Conservation (phyloP, 2,888 invertebrate species). For the Dorcus hopei region DNA sequence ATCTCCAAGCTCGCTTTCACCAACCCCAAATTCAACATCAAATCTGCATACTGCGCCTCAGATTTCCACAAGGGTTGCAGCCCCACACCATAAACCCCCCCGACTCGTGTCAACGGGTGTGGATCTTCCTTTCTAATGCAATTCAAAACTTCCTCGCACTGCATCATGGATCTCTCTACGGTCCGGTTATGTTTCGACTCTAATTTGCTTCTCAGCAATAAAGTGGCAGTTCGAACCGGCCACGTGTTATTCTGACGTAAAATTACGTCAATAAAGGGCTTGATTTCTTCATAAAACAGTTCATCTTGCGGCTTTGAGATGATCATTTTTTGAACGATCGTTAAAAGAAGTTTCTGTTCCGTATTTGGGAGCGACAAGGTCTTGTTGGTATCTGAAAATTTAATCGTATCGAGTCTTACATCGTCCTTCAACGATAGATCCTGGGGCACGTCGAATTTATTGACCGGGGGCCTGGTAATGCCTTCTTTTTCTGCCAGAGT, state of each 20-base stretch:
- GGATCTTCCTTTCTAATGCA: conserved; percentile 50
- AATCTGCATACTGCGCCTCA: conserved; percentile 72
- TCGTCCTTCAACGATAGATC: conserved; percentile 81
- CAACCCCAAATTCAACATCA: conserved; percentile 77
- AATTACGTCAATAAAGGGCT: conserved; percentile 68
- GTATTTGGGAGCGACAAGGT: conserved; percentile 59
- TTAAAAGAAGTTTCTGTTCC: conserved; percentile 76
- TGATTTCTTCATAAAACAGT: conserved; percentile 75
- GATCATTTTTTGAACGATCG: conserved; percentile 68
- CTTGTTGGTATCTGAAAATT: conserved; percentile 59
- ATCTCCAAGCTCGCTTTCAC: conserved; percentile 81
- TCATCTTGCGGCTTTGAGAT: conserved; percentile 78
- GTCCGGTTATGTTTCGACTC: conserved; percentile 77
- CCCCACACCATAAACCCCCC: conserved; percentile 67
- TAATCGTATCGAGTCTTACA: conserved; percentile 74
- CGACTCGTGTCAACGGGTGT: conserved; percentile 49
- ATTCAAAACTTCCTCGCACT: conserved; percentile 76
- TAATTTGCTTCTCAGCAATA: conserved; percentile 72
- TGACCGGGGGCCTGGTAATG: conserved; percentile 49
- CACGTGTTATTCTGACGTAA: conserved; percentile 69
- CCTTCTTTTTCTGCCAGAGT: conserved; percentile 48
- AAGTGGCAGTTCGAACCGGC: conserved; percentile 70
- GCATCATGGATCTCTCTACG: conserved; percentile 83
- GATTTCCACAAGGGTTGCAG: conserved; percentile 75
- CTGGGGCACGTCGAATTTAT: conserved; percentile 59